Evolutionary conservation across 2,113 vertebrate species (phyloP).

Genomic region (Tachysurus fulvidraco): DNA sequence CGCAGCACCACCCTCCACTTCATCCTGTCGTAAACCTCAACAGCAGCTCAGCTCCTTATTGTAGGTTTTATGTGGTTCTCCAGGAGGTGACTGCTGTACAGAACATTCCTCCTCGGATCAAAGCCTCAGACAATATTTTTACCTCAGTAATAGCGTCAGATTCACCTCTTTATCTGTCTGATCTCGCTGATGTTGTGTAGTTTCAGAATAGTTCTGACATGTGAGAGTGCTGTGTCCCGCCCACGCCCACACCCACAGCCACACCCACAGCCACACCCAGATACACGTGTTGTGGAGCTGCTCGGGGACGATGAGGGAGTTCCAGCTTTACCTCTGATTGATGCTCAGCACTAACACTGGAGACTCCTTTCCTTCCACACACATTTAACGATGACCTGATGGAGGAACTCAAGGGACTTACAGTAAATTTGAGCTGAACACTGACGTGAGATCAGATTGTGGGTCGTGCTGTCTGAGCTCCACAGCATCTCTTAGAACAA

Average conservation of each 20-base stretch:
- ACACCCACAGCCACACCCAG: too few relatives aligned
- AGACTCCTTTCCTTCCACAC: background rate
- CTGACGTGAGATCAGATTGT: conserved; percentile 22
- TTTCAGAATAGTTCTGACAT: too few relatives aligned
- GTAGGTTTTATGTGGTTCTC: too few relatives aligned
- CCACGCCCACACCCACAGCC: too few relatives aligned
- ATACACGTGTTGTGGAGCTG: background rate
- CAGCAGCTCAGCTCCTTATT: background rate
- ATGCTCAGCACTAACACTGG: background rate
- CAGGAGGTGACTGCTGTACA: too few relatives aligned
- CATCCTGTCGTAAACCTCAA: conserved; percentile 6
- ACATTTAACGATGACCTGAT: background rate
- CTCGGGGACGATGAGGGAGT: background rate
- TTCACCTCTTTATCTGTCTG: too few relatives aligned
- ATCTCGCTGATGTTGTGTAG: too few relatives aligned
- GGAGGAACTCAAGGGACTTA: background rate
- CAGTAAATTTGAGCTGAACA: background rate
- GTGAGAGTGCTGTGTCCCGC: too few relatives aligned
- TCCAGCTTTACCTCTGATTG: background rate
- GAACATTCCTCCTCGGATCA: too few relatives aligned
- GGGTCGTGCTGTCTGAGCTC: background rate
- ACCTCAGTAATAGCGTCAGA: too few relatives aligned
- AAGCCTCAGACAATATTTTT: too few relatives aligned
- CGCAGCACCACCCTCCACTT: background rate
- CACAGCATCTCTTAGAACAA: too few relatives aligned